A percentile compares a stretch with the other conserved stretches of the same genome.
phyloP scores from a whole-genome alignment of 1,140 invertebrate genomes.

The Drosophila paulistorum region DNA sequence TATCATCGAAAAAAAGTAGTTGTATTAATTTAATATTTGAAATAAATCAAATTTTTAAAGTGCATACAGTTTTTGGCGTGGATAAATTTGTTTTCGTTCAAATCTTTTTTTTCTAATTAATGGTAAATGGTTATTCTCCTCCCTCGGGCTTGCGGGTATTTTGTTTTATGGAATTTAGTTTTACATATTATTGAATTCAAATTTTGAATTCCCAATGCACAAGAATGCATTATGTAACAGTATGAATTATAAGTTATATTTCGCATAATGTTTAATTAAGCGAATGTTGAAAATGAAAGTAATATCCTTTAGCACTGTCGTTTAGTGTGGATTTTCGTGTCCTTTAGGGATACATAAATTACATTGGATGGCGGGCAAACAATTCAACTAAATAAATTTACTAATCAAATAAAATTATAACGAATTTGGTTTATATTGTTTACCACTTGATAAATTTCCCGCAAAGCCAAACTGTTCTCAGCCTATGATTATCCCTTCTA shows the following conservation, averaged over 20 bases:
- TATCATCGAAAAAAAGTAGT: too few relatives aligned
- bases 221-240: not conserved
- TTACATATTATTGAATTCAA: not conserved
- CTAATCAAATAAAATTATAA: not conserved
- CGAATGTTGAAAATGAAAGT: constrained; percentile 4
- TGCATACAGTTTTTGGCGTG: not conserved
- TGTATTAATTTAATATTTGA: too few relatives aligned
- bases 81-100: not conserved
- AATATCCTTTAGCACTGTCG: not conserved
- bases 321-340: not conserved
- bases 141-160: constrained; percentile 5
- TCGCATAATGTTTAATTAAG: constrained; percentile 2
- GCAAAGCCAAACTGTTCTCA: not conserved
- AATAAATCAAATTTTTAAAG: not conserved
- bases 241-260: constrained; percentile 9
- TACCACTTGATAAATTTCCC: not conserved
- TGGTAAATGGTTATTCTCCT: not conserved
- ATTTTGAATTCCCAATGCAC: constrained; percentile 9
- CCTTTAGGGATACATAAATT: constrained; percentile 1
- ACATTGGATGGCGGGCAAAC: not conserved
- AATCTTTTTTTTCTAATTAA: constrained; percentile 6
- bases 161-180: not conserved
- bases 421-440: not conserved
- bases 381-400: not conserved
- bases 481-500: not conserved